Percentiles rank a stretch among this genome's conserved stretches.
These are phyloP conservation scores for Heliocidaris tuberculata DNA, from an alignment of 35 echinoderm and acorn worm species.

Conservation along the genomic window DNA sequence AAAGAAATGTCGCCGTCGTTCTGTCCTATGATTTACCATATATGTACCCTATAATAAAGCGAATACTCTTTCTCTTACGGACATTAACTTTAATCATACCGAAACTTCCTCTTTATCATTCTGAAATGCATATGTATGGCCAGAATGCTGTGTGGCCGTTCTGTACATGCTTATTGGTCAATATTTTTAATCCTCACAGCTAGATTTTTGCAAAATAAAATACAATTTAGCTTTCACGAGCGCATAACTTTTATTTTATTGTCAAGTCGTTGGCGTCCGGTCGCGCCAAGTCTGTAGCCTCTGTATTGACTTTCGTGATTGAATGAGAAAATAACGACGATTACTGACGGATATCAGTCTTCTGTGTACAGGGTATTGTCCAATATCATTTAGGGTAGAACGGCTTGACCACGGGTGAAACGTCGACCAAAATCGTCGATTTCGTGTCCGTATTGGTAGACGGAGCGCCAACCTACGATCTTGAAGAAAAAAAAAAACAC, in stretches of 20 bases:
- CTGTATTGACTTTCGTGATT: conserved; percentile 15
- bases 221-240: not conserved
- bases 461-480: too few species aligned
- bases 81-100: not conserved
- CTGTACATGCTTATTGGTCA: not conserved
- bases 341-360: not conserved
- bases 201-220: not conserved
- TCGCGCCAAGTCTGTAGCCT: not conserved
- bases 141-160: not conserved
- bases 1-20: not conserved
- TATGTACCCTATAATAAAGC: not conserved
- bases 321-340: conserved; percentile 25
- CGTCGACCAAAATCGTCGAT: not conserved
- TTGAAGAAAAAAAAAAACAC: too few species aligned
- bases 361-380: not conserved
- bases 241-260: not conserved
- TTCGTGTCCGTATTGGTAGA: too few species aligned
- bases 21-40: too few species aligned
- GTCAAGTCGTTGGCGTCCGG: not conserved
- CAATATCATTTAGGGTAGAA: not conserved
- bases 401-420: not conserved
- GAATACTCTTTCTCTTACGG: not conserved
- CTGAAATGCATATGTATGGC: not conserved
- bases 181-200: not conserved
- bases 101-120: too few species aligned